Conservation (phyloP, 2,888 invertebrate genomes). For the Acronicta leporina region DNA sequence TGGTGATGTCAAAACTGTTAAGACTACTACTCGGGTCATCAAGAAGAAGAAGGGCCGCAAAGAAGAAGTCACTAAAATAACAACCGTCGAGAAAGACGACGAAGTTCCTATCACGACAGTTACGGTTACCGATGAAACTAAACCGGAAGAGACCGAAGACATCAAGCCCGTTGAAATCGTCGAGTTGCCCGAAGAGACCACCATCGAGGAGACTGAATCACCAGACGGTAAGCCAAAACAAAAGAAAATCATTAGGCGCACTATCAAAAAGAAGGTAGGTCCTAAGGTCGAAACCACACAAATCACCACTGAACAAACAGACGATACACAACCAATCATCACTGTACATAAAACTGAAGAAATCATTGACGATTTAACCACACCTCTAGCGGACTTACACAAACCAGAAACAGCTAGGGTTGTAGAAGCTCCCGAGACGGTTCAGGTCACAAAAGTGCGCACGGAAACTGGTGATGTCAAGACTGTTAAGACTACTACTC, state of each 20-base stretch:
- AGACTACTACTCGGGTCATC: slow-evolving; percentile 26
- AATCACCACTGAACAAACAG: slow-evolving; percentile 31
- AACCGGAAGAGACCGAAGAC: not conserved
- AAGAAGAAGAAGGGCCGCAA: slow-evolving; percentile 34
- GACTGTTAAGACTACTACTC: slow-evolving; percentile 59
- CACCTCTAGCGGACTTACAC: slow-evolving; percentile 19
- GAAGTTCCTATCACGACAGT: slow-evolving; percentile 40
- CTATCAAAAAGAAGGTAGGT: slow-evolving; percentile 32
- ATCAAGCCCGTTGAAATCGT: slow-evolving; percentile 7
- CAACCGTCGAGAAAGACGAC: slow-evolving; percentile 30
- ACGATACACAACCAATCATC: slow-evolving; percentile 29
- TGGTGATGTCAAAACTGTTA: slow-evolving; percentile 20
- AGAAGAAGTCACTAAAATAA: slow-evolving; percentile 38
- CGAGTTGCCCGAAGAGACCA: slow-evolving; percentile 30
- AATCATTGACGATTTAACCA: slow-evolving; percentile 22
- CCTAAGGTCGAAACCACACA: slow-evolving; percentile 31
- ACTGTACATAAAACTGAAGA: slow-evolving; percentile 36
- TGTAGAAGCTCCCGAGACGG: slow-evolving; percentile 16
- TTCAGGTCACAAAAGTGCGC: slow-evolving; percentile 23
- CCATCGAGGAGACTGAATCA: slow-evolving; percentile 14
- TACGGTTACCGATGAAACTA: slow-evolving; percentile 18
- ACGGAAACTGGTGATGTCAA: slow-evolving; percentile 63
- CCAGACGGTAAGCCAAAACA: slow-evolving; percentile 26
- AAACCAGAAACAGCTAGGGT: slow-evolving; percentile 20
- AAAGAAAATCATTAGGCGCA: slow-evolving; percentile 12